Base-by-base conservation (phyloP, 2,888 invertebrate species). In the Agapostemon virescens region DNA sequence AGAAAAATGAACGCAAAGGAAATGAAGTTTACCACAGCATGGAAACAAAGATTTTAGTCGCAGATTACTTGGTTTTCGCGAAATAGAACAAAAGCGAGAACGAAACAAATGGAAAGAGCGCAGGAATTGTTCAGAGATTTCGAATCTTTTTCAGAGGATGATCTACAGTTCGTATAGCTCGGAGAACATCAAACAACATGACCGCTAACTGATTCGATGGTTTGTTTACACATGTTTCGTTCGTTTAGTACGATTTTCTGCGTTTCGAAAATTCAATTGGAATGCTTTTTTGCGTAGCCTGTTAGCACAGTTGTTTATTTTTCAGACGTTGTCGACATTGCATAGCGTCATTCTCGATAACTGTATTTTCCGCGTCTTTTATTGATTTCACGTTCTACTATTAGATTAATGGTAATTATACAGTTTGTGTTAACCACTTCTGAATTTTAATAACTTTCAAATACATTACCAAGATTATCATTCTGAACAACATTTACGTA, bases 51-150 rank as follows among this genome's bases (percentile, higher is more conserved):
- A 49, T 55, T 58, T 0, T 33, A 42, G 66, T 33, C 38, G 40
- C 69, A 49, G 64, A 71, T 69, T 42, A 74, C 55, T 64, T 30
- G 63, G 63, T 61, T 71, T 79, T 66, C 64, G 55, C 55, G 69
- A 40, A 55, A 17, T 5, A 7, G 49, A n/a, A 69, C 38, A 66
- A 69, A 79, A 45, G 30, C 26, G 30, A 17, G 33, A 17, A 15
- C 38, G 26, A 40, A 72, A 42, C 40, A 33, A 69, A 74, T 15
- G 30, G 2, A 36, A 20, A 30, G 52, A 52, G 42, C 23, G n/a
- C 33, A 5, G 30, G 70, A 38, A 79, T 79, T 70, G 74, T 69
- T 61, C 42, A 15, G 6, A 52, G 40, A 40, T 72, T 72, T 69
- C 33, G 68, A 33, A 75, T 30, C 63, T 45, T 79, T 40, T 70